These are phyloP conservation scores for Stegastes partitus DNA, from an alignment of 2,113 vertebrate species.

Conservation along the genomic window DNA sequence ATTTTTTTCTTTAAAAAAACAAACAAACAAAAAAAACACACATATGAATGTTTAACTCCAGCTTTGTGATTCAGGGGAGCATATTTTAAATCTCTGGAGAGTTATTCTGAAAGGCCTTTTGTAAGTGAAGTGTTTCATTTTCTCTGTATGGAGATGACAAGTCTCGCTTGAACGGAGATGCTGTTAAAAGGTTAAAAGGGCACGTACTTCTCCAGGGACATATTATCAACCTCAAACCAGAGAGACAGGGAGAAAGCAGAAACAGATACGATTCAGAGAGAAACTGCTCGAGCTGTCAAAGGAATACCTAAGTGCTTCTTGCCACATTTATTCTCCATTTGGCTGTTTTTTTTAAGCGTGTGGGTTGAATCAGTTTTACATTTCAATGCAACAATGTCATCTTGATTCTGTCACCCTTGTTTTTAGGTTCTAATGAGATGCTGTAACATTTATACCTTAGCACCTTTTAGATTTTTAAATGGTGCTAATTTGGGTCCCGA, in stretches of 20 bases:
- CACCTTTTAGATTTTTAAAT: slow-evolving; percentile 43
- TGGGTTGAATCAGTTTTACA: slow-evolving; percentile 18
- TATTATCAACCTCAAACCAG: slow-evolving; percentile 32
- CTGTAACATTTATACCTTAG: slow-evolving; percentile 26
- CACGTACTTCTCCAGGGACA: neutral
- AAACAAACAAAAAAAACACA: slow-evolving; percentile 68
- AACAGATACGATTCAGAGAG: neutral
- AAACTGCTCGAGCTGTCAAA: slow-evolving; percentile 36
- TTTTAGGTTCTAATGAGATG: slow-evolving; percentile 31
- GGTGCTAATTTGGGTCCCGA: slow-evolving; percentile 39
- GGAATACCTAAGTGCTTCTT: slow-evolving; percentile 66
- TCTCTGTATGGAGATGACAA: slow-evolving; percentile 21
- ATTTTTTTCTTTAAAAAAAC: slow-evolving; percentile 57
- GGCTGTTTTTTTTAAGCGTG: slow-evolving; percentile 36
- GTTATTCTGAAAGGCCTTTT: slow-evolving; percentile 36
- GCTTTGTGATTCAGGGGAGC: slow-evolving; percentile 53
- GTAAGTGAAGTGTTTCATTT: slow-evolving; percentile 22
- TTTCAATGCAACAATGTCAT: slow-evolving; percentile 29
- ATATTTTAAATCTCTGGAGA: slow-evolving; percentile 15
- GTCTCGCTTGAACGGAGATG: slow-evolving; percentile 16
- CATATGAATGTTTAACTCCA: slow-evolving; percentile 73
- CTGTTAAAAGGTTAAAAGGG: slow-evolving; percentile 23
- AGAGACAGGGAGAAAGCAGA: neutral
- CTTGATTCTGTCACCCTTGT: slow-evolving; percentile 59
- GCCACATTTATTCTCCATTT: slow-evolving; percentile 54